A percentile compares a stretch with the other conserved stretches of the same genome.
Evolutionary conservation across 2,888 invertebrate species (phyloP).

Genomic region (Ischnura elegans): DNA sequence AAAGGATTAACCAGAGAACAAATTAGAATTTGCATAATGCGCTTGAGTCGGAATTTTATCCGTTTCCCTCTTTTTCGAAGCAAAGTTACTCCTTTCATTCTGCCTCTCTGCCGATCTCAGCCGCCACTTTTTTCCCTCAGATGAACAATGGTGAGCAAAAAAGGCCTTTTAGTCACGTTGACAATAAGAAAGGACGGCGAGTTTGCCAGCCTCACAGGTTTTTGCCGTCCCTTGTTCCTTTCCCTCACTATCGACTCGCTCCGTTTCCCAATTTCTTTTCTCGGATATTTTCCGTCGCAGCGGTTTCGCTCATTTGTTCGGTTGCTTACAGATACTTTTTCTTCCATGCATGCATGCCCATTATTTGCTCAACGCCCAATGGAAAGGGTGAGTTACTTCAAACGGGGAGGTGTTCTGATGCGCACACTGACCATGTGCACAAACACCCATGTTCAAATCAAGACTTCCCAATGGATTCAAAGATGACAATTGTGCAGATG

Average conservation of each 20-base stretch:
- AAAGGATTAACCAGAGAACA: not conserved
- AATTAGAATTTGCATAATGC: not conserved
- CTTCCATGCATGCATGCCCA: no score
- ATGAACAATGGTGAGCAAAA: conserved; percentile 14
- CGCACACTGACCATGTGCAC: no score
- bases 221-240: not conserved
- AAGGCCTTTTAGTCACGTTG: conserved; percentile 40
- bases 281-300: not conserved
- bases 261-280: not conserved
- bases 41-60: not conserved
- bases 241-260: not conserved
- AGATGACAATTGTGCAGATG: no score
- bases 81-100: not conserved
- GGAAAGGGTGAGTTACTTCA: no score
- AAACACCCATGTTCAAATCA: no score
- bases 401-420: no score
- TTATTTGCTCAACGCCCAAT: no score
- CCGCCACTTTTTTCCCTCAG: not conserved
- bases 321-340: not conserved
- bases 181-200: conserved; percentile 5
- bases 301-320: not conserved
- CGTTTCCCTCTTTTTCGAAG: not conserved
- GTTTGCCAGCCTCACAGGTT: not conserved
- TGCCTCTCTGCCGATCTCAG: not conserved
- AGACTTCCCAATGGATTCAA: no score